A percentile compares a stretch with the other conserved stretches of the same genome.
phyloP scores from a whole-genome alignment of 2,113 vertebrate species.

The Neotoma lepida region DNA sequence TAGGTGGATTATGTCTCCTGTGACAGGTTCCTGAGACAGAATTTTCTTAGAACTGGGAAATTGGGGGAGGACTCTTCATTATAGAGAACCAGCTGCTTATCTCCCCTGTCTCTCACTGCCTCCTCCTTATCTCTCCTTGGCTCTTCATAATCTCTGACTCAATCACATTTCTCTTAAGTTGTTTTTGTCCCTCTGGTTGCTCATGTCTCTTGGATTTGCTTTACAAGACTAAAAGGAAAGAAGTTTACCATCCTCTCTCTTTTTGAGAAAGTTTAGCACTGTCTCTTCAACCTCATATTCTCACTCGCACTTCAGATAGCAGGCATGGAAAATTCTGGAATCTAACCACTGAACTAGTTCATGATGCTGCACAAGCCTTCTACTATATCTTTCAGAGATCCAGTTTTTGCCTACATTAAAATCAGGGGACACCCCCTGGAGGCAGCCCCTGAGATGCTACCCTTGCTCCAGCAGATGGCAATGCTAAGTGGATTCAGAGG shows the following conservation, averaged over 20 bases:
- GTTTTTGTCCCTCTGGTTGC: neutral
- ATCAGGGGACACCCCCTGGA: neutral
- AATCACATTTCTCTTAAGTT: slow-evolving; percentile 72
- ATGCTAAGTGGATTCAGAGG: neutral
- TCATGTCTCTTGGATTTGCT: slow-evolving; percentile 67
- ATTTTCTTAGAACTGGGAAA: slow-evolving; percentile 75
- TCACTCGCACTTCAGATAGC: neutral
- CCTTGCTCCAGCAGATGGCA: neutral
- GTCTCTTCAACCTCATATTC: neutral
- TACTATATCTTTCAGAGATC: neutral
- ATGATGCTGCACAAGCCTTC: too few species aligned
- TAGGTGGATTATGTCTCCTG: slow-evolving; percentile 71
- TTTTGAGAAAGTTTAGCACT: neutral
- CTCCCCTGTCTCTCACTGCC: slow-evolving; percentile 45
- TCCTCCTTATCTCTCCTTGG: slow-evolving; percentile 75
- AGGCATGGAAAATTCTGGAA: neutral
- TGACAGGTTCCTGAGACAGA: slow-evolving; percentile 70
- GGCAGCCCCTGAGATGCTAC: neutral
- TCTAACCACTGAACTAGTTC: neutral
- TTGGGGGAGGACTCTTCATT: slow-evolving; percentile 70
- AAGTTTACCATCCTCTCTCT: slow-evolving; percentile 64
- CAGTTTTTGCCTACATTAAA: neutral
- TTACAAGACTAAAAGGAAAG: slow-evolving; percentile 74
- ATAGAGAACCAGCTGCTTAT: slow-evolving; percentile 74
- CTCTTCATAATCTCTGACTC: slow-evolving; percentile 63